Percentiles rank a stretch among this genome's conserved stretches.
These are phyloP conservation scores for Nephrocerus scutellatus DNA, from an alignment of 2,888 invertebrate genomes.

Conservation along the genomic window DNA sequence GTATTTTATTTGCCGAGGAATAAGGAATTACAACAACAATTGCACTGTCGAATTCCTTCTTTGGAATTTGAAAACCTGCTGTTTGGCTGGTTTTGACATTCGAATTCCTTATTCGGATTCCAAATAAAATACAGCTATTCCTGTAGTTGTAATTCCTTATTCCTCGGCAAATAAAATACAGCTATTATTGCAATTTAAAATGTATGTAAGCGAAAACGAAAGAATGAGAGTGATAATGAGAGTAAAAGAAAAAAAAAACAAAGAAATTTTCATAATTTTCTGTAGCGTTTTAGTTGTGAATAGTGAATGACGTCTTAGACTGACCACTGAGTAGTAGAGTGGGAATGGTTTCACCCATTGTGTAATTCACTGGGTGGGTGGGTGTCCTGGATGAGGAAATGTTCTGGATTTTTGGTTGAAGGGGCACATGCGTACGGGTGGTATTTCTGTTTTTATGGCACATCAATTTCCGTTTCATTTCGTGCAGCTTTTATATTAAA, in stretches of 20 bases:
- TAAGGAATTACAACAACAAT: too few relatives aligned
- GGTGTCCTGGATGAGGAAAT: slow-evolving; percentile 18
- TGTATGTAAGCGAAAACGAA: slow-evolving; percentile 11
- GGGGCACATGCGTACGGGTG: too few relatives aligned
- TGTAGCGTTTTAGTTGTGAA: slow-evolving; percentile 10
- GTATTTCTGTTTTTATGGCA: slow-evolving; percentile 18
- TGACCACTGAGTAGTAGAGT: slow-evolving; percentile 15
- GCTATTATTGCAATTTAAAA: slow-evolving; percentile 1
- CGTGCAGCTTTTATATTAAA: slow-evolving; percentile 1
- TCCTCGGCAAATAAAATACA: too few relatives aligned
- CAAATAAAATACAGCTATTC: too few relatives aligned
- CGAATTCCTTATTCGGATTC: too few relatives aligned
- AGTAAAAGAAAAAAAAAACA: slow-evolving; percentile 18
- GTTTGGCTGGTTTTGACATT: too few relatives aligned
- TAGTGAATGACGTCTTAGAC: slow-evolving; percentile 13
- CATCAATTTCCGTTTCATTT: slow-evolving; percentile 20
- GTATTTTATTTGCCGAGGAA: too few relatives aligned
- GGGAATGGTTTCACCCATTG: slow-evolving; percentile 18
- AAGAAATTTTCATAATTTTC: slow-evolving; percentile 13
- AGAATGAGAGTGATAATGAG: slow-evolving; percentile 11
- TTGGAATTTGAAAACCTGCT: too few relatives aligned
- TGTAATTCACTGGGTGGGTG: slow-evolving; percentile 14
- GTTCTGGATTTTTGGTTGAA: slow-evolving; percentile 15
- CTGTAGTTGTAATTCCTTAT: too few relatives aligned
- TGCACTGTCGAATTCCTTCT: too few relatives aligned